Base-by-base conservation (phyloP, 1,140 invertebrate genomes). In the Sogatella furcifera region DNA sequence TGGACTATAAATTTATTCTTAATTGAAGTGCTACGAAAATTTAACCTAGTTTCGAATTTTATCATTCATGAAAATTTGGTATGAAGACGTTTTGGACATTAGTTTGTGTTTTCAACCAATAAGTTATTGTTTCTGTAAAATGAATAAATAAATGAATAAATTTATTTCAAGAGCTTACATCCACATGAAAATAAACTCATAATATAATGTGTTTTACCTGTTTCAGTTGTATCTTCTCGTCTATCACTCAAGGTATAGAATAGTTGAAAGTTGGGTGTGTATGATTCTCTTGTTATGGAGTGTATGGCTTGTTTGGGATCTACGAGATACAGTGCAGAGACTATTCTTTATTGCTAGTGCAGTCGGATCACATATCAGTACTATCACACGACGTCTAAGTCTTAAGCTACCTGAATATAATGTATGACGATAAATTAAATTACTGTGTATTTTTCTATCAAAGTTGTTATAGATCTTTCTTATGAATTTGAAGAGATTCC, bases 351-450 rank as follows among this genome's bases (percentile, higher is more conserved):
- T 62, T 9, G 17, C 41, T 15, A 64, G 60, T n/a, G 58, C 66
- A 13, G 21, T 60, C 13, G 42, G 52, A 5, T 60, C 57, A 17
- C 62, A 63, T 34, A n/a, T 60, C 22, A 59, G 46, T 14, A 63
- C 62, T 11, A 43, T 63, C 19, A 46, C 19, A 19, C 44, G 66
- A 52, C 52, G 52, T 43, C 54, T 64, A 17, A 53, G 58, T 34
- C 24, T 57, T 8, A 65, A 64, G 62, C 53, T 65, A 15, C 66
- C 66, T 13, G 60, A 67, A 53, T 67, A 67, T 56, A 63, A 67
- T 59, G 64, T 67, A 28, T 67, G 57, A 67, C 42, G 31, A 43
- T 42, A 13, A 22, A 49, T 49, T 49, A 49, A 17, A 49, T 17
- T 49, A 49, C 15, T 38, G 11, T 38, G 34, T 38, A 38, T 38